phyloP scores from a whole-genome alignment of 2,797 vertebrate species.

The Thaleichthys pacificus region DNA sequence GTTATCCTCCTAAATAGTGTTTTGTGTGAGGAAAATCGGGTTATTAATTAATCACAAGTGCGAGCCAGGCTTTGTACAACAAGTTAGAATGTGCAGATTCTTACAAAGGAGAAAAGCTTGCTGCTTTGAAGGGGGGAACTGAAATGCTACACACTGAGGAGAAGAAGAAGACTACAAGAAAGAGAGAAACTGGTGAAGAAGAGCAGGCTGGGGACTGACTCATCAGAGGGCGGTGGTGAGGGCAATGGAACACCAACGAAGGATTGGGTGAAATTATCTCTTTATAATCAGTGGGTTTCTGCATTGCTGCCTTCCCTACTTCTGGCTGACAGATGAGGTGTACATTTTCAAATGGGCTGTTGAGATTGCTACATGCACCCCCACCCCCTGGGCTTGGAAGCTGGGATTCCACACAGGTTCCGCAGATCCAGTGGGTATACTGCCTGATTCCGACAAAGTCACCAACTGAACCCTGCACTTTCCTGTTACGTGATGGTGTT shows the following conservation, averaged over 20 bases:
- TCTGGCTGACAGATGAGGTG: constrained; percentile 71
- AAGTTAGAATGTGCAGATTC: constrained; percentile 64
- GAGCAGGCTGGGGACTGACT: too few species aligned
- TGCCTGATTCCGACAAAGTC: too few species aligned
- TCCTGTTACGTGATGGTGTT: background rate
- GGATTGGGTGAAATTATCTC: constrained; percentile 74
- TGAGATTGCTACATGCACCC: constrained; percentile 31
- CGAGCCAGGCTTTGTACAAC: constrained; percentile 62
- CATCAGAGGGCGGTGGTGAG: constrained; percentile 41
- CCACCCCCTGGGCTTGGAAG: too few species aligned
- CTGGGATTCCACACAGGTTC: too few species aligned
- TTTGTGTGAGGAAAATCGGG: constrained; percentile 8
- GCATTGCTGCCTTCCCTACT: constrained; percentile 72
- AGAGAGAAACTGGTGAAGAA: too few species aligned
- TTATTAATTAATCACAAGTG: constrained; percentile 65
- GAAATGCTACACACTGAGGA: too few species aligned
- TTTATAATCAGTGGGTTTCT: constrained; percentile 73
- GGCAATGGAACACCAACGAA: constrained; percentile 65
- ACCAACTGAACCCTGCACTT: too few species aligned
- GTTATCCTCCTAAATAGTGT: constrained; percentile 20
- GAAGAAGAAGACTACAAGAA: too few species aligned
- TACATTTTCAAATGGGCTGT: constrained; percentile 70
- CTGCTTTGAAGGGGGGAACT: constrained; percentile 12
- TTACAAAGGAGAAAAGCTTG: constrained; percentile 57
- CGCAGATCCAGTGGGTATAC: background rate